phyloP scores from a whole-genome alignment of 2,113 vertebrate genomes.

The Ageneiosus marmoratus region DNA sequence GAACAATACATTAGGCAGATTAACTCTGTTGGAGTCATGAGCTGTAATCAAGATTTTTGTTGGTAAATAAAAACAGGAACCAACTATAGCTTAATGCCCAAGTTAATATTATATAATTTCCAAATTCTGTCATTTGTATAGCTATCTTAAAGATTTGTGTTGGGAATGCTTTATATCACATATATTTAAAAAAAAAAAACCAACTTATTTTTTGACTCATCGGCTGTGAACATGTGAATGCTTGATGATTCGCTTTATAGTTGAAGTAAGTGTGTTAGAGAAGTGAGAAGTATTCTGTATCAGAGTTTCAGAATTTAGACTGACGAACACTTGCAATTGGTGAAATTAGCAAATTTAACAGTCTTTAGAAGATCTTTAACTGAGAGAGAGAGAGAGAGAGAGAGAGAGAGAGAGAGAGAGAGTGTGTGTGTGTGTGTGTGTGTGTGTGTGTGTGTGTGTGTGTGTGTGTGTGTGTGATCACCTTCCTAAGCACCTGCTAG shows the following conservation, averaged over 20 bases:
- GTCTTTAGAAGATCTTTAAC: background rate
- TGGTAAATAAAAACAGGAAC: background rate
- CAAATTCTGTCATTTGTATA: background rate
- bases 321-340: background rate
- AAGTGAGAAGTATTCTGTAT: background rate
- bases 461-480: slow-evolving; percentile 14
- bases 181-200: background rate
- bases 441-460: slow-evolving; percentile 7
- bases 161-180: background rate
- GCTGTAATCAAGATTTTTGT: background rate
- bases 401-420: background rate
- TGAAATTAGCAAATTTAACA: background rate
- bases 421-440: slow-evolving; percentile 4
- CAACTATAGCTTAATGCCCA: background rate
- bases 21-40: background rate
- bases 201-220: background rate
- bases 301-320: background rate
- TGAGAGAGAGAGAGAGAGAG: background rate
- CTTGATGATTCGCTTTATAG: background rate
- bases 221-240: background rate
- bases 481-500: slow-evolving; percentile 38
- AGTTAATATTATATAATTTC: background rate
- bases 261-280: background rate
- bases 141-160: background rate
- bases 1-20: background rate